Evolutionary conservation across 53 echinoderm and acorn worm species (phyloP), one percentile per base, ranked within the genome.

Genomic region (Temnopleurus reevesii): DNA sequence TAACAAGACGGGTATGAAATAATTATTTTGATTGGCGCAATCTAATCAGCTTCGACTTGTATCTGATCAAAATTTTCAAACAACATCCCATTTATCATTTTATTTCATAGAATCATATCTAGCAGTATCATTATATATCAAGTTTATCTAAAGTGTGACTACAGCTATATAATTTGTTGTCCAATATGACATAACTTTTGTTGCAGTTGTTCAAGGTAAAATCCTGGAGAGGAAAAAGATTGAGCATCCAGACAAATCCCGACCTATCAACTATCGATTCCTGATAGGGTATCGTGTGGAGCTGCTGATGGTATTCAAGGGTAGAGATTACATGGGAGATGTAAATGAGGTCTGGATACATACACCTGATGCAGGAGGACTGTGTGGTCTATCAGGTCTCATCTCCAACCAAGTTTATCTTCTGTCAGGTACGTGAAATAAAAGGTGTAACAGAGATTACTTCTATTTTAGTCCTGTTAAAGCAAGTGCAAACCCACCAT

Each of bases 151-250:
- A n/a, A n/a, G n/a, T n/a, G n/a, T n/a, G n/a, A n/a, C n/a, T n/a
- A n/a, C n/a, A n/a, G n/a, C n/a, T n/a, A n/a, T n/a, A n/a, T n/a
- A n/a, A n/a, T n/a, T n/a, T n/a, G n/a, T n/a, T n/a, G n/a, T n/a
- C n/a, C n/a, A n/a, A n/a, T n/a, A n/a, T n/a, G n/a, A n/a, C 56
- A 56, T 56, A 56, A 56, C 24, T 86, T 27, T 79, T 45, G 28
- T 76, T 9, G 61, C 91, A 93, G 93, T 90, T 19, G 45, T 91
- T 26, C 89, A 86, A 83, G 93, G 45, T 2, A 85, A 77, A 84
- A 63, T 93, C 31, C 34, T 93, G 9, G 46, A 54, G 10, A 77
- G 21, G 47, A 55, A 77, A 18, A 90, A 8, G 2, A 26, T 89
- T 24, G 86, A 60, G 27, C 86, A 85, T 27, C 86, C 86, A 2